A percentile compares a stretch with the other conserved stretches of the same genome.
Conservation (phyloP, 2,113 vertebrate genomes). For the Pao palembangensis region DNA sequence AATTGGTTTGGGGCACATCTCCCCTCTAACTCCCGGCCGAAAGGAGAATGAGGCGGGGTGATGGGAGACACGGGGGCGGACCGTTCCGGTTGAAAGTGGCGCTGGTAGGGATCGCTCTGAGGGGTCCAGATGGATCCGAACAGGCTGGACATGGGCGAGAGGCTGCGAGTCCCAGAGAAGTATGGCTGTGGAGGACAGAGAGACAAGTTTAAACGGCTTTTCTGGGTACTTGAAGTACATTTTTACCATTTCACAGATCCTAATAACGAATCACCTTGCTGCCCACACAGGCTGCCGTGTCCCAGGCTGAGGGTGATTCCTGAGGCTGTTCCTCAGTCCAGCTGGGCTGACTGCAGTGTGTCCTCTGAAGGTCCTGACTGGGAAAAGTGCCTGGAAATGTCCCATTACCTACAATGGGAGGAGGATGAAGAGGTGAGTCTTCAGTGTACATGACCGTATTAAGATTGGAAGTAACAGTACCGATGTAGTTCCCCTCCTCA, state of each 20-base stretch:
- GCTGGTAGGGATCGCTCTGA: conserved; percentile 87
- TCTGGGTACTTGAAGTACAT: too few relatives aligned
- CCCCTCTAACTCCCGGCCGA: conserved; percentile 80
- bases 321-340: conserved; percentile 74
- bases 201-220: not conserved
- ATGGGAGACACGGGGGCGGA: conserved; percentile 75
- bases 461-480: conserved; percentile 19
- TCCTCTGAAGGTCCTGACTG: conserved; percentile 54
- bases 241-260: not conserved
- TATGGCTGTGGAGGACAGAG: conserved; percentile 77
- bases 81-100: conserved; percentile 79
- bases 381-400: conserved; percentile 63
- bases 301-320: conserved; percentile 68
- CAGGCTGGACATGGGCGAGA: conserved; percentile 97
- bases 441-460: not conserved
- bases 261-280: conserved; percentile 69
- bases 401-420: conserved; percentile 56
- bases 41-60: conserved; percentile 71
- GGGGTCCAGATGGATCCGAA: conserved; percentile 99
- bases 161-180: conserved; percentile 94
- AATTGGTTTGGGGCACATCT: conserved; percentile 85
- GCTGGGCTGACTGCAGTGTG: conserved; percentile 55
- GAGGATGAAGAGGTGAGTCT: not conserved
- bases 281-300: conserved; percentile 69
- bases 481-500: conserved; percentile 60